Percentiles rank a stretch among this genome's conserved stretches.
Evolutionary conservation across 2,797 vertebrate species (phyloP).

Genomic region (Gymnocypris eckloni): DNA sequence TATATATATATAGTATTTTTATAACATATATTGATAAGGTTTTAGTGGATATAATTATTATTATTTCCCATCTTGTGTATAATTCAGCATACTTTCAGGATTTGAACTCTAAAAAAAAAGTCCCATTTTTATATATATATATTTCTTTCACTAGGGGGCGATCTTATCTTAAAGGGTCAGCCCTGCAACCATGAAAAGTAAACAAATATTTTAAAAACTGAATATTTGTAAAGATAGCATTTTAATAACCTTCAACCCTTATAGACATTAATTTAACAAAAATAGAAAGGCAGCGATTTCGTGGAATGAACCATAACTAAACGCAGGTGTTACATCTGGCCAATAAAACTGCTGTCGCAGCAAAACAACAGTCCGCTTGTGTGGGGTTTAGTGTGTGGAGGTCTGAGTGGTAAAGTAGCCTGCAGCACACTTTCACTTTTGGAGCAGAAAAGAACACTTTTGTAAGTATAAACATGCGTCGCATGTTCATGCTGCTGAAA

Average conservation of each 20-base stretch:
- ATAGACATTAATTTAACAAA: not conserved
- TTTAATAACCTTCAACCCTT: not conserved
- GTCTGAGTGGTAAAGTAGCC: not conserved
- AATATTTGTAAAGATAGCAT: not conserved
- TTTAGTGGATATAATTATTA: not conserved
- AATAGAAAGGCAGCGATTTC: not conserved
- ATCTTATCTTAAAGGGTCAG: not conserved
- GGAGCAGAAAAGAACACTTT: not conserved
- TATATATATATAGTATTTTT: not conserved
- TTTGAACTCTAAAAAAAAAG: not conserved
- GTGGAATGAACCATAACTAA: not conserved
- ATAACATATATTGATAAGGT: not conserved
- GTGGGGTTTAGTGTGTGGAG: not conserved
- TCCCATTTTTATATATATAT: not conserved
- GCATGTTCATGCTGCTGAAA: not conserved
- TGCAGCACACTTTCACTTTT: not conserved
- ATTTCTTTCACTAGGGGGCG: not conserved
- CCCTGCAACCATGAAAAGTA: not conserved
- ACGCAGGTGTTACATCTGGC: not conserved
- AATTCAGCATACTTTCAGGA: not conserved
- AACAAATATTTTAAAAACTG: not conserved
- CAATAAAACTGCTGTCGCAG: not conserved
- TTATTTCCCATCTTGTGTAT: not conserved
- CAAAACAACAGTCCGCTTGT: too few species aligned
- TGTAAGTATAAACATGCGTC: not conserved